Evolutionary conservation across 2,797 vertebrate genomes (phyloP).

Genomic region (Petrocephalus schoutedeni): DNA sequence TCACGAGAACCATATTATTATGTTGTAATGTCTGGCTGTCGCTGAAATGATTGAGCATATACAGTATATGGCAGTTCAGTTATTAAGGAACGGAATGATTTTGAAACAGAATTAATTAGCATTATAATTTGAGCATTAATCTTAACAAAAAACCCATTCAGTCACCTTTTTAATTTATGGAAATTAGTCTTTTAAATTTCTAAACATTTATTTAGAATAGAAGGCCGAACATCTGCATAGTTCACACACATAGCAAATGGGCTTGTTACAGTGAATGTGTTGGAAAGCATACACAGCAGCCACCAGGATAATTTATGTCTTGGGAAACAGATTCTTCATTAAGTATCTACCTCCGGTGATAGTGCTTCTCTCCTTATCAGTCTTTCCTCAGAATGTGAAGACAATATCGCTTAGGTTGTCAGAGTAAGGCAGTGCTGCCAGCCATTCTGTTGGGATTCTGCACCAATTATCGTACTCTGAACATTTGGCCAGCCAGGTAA

Average conservation of each 20-base stretch:
- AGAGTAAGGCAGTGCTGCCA: slow-evolving; percentile 28
- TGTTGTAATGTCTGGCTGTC: background rate
- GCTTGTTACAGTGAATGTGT: slow-evolving; percentile 12
- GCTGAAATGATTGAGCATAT: background rate
- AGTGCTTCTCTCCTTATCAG: slow-evolving; percentile 32
- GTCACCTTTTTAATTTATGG: slow-evolving; percentile 10
- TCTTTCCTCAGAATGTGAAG: slow-evolving; percentile 36
- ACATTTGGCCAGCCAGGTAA: slow-evolving; percentile 47
- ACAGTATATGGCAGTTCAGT: background rate
- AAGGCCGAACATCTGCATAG: background rate
- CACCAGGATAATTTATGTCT: slow-evolving; percentile 17
- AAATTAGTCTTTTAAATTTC: slow-evolving; percentile 9
- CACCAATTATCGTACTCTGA: slow-evolving; percentile 41
- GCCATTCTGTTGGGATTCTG: slow-evolving; percentile 29
- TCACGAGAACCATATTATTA: background rate
- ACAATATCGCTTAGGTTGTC: slow-evolving; percentile 37
- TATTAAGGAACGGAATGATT: background rate
- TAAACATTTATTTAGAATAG: slow-evolving; percentile 1
- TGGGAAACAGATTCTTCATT: slow-evolving; percentile 32
- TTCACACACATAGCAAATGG: background rate
- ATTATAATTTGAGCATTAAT: slow-evolving; percentile 11
- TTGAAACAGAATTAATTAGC: slow-evolving; percentile 10
- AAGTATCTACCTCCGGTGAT: slow-evolving; percentile 30
- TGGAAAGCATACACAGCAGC: slow-evolving; percentile 18
- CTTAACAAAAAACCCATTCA: slow-evolving; percentile 8